Evolutionary conservation across 2,797 vertebrate species (phyloP), one percentile per base, ranked within the genome.

Genomic region (Sebastes taczanowskii): DNA sequence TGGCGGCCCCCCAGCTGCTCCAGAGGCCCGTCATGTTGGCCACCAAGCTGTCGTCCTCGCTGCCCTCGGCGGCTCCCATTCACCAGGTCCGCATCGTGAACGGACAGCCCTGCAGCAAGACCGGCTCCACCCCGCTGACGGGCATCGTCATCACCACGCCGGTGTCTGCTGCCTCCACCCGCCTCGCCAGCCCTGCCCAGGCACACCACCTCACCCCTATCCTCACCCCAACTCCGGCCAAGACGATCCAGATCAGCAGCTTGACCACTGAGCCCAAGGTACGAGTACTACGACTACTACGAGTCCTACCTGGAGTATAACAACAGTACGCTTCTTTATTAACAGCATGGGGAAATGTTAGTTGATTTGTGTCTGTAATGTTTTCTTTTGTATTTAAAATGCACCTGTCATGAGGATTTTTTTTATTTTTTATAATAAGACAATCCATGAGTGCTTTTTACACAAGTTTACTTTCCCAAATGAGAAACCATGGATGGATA

Each of bases 21-120:
- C 98, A 99, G 95, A 95, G 97, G 78, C 98, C 98, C 6, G 97
- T 99, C 92, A 98, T 99, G 98, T 85, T 99, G 92, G 97, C 98
- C 71, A 97, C 97, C 69, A 99, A 99, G 91, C 95, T 99, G 92
- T 96, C 97, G 3, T 94, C 97, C 6, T 96, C 97, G 80, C 95
- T 98, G 91, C 94, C 97, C 67, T 96, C 97, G 6, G 94, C 97
- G 27, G 97, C 98, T 46, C 98, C 98, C 92, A 98, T 99, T 77
- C 98, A 99, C 93, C 98, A 99, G 87, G 97, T 99, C 82, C 98
- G 98, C 86, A 99, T 99, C 27, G 96, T 99, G 67, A 99, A 99
- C 3, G 98, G 98, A 14, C 98, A 99, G 95, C 97, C 98, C 64
- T 96, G 94, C 76, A 80, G 96, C 84, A 95, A 97, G 90, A 95